Evolutionary conservation across 2,888 invertebrate species (phyloP).

Genomic region (Microdon myrmicae): DNA sequence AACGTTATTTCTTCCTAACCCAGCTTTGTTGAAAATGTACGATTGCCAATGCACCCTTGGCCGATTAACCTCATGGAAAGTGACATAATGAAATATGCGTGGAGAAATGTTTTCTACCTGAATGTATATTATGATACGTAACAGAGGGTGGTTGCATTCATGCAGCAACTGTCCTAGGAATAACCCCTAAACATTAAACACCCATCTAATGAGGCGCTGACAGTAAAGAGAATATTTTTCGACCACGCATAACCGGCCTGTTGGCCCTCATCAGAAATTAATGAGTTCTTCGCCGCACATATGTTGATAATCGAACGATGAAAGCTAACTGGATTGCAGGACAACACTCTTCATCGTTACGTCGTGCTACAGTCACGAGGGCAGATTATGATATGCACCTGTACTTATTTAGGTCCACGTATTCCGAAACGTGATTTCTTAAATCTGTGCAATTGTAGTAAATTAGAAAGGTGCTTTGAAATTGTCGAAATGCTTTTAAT

Average conservation of each 20-base stretch:
- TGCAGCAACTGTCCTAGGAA: conserved; percentile 2
- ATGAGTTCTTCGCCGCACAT: conserved; percentile 47
- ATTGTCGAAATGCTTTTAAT: too few relatives aligned
- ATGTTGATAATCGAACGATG: conserved; percentile 37
- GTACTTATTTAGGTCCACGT: conserved; percentile 9
- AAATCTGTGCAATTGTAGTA: too few relatives aligned
- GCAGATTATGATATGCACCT: conserved; percentile 16
- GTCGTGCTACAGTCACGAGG: too few relatives aligned
- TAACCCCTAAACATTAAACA: too few relatives aligned
- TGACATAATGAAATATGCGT: conserved; percentile 35
- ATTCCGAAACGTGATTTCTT: conserved; percentile 3
- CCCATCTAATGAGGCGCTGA: too few relatives aligned
- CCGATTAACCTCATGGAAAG: conserved; percentile 12
- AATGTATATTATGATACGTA: conserved; percentile 27
- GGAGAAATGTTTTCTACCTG: conserved; percentile 33
- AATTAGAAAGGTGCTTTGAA: too few relatives aligned
- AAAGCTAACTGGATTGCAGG: conserved; percentile 4
- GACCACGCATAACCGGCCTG: too few relatives aligned
- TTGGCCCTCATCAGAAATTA: conserved; percentile 47
- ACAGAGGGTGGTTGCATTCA: not conserved
- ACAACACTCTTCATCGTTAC: too few relatives aligned
- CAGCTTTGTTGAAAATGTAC: too few relatives aligned
- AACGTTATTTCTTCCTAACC: too few relatives aligned
- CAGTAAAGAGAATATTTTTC: too few relatives aligned
- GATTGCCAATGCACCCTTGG: not conserved